These are phyloP conservation scores for Paraplagusia blochii DNA, from an alignment of 2,113 vertebrate species.

Conservation along the genomic window DNA sequence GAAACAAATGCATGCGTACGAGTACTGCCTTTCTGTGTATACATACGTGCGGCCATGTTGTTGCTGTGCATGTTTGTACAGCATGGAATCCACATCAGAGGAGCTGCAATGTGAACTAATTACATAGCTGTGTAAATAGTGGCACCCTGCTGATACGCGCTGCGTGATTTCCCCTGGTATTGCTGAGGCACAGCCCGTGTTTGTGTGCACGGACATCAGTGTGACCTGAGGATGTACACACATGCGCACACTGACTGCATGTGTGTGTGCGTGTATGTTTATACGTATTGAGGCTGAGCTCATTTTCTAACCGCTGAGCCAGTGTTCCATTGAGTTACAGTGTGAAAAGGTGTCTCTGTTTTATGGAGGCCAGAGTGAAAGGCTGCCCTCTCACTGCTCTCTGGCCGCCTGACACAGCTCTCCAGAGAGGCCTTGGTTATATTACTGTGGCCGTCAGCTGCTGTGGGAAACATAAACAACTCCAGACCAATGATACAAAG, in stretches of 20 bases:
- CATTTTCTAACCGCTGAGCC: conserved; percentile 40
- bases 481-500: too few species aligned
- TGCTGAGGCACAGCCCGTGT: conserved; percentile 38
- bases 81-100: conserved; percentile 53
- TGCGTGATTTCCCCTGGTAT: conserved; percentile 75
- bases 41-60: not conserved
- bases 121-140: conserved; percentile 69
- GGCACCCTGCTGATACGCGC: conserved; percentile 64
- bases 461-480: conserved; percentile 52
- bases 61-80: conserved; percentile 35
- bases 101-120: conserved; percentile 68
- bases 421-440: conserved; percentile 41
- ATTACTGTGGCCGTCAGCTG: conserved; percentile 53
- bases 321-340: conserved; percentile 54
- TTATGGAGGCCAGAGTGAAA: conserved; percentile 49
- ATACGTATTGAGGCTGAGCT: conserved; percentile 14
- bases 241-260: not conserved
- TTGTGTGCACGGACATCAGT: conserved; percentile 3
- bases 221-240: too few species aligned
- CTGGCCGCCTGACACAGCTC: conserved; percentile 33
- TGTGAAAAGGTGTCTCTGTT: conserved; percentile 33
- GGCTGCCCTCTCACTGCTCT: conserved; percentile 38
- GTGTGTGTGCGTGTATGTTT: conserved; percentile 16
- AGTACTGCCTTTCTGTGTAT: not conserved
- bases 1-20: conserved; percentile 2